Evolutionary conservation across 2,113 vertebrate species (phyloP).

Genomic region (Corydoras maculifer): DNA sequence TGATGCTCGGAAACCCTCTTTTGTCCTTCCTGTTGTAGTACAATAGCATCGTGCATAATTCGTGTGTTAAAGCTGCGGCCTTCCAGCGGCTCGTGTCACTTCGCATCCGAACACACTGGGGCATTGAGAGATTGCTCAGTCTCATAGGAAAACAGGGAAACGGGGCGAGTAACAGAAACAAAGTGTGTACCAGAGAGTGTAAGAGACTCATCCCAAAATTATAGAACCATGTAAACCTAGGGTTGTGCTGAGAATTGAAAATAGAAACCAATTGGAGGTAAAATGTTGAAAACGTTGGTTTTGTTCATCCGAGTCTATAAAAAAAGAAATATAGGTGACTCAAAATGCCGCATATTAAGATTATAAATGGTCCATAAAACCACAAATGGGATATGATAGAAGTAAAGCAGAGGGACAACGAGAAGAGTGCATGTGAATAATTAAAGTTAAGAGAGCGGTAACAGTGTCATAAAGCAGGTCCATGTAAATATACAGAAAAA

Average conservation of each 20-base stretch:
- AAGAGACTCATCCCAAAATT: not conserved
- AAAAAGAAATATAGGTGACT: no score
- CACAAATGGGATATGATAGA: no score
- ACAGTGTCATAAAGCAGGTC: not conserved
- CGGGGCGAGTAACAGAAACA: conserved; percentile 17
- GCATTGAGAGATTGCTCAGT: conserved; percentile 11
- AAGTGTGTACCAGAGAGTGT: not conserved
- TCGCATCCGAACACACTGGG: conserved; percentile 43
- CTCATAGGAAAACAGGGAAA: conserved; percentile 16
- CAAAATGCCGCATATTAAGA: not conserved
- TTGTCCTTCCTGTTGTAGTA: conserved; percentile 53
- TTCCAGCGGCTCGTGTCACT: conserved; percentile 45
- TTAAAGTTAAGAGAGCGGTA: conserved; percentile 12
- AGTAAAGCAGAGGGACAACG: not conserved
- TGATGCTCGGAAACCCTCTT: conserved; percentile 29
- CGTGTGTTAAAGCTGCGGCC: conserved; percentile 45
- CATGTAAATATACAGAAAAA: not conserved
- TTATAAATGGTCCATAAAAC: no score
- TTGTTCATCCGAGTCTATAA: no score
- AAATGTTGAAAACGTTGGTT: no score
- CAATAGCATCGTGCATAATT: conserved; percentile 54
- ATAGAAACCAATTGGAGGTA: conserved; percentile 2
- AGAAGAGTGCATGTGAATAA: conserved; percentile 22
- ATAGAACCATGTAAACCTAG: not conserved
- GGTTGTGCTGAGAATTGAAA: not conserved